Evolutionary conservation across 2,888 invertebrate species (phyloP).

Genomic region (Orchesella flavescens): DNA sequence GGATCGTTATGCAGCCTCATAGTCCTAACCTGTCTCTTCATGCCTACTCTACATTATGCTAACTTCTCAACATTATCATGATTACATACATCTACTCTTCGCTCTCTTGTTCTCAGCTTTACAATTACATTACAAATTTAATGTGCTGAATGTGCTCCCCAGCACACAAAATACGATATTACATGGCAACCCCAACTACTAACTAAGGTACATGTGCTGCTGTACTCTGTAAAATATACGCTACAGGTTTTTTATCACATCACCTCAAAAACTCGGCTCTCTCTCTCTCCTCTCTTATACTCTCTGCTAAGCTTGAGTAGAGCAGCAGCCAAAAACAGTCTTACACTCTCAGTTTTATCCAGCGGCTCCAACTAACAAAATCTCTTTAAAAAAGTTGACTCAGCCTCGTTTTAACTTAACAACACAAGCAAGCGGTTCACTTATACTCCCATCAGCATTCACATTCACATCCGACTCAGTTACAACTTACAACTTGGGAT

Average conservation of each 20-base stretch:
- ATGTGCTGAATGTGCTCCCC: not conserved
- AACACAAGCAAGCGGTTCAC: not conserved
- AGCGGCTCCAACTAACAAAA: slow-evolving; percentile 46
- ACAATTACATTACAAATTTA: slow-evolving; percentile 28
- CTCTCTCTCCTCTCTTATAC: not conserved
- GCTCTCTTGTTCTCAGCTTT: slow-evolving; percentile 33
- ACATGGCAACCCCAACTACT: not conserved
- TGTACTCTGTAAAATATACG: not conserved
- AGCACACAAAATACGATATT: not conserved
- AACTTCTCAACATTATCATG: not conserved
- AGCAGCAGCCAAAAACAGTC: not conserved
- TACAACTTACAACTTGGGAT: too few species aligned
- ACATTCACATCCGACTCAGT: not conserved
- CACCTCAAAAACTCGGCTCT: not conserved
- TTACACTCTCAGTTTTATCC: slow-evolving; percentile 43
- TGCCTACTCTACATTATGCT: too few species aligned
- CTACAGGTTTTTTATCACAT: slow-evolving; percentile 22
- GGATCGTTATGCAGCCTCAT: too few species aligned
- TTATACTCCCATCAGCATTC: not conserved
- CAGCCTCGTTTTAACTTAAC: not conserved
- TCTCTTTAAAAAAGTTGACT: slow-evolving; percentile 16
- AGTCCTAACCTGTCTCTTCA: too few species aligned
- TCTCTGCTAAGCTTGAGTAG: not conserved
- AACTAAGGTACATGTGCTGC: not conserved
- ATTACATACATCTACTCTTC: not conserved